Evolutionary conservation across 2,888 invertebrate species (phyloP), one percentile per base, ranked within the genome.

Genomic region (Portevinia maculata): DNA sequence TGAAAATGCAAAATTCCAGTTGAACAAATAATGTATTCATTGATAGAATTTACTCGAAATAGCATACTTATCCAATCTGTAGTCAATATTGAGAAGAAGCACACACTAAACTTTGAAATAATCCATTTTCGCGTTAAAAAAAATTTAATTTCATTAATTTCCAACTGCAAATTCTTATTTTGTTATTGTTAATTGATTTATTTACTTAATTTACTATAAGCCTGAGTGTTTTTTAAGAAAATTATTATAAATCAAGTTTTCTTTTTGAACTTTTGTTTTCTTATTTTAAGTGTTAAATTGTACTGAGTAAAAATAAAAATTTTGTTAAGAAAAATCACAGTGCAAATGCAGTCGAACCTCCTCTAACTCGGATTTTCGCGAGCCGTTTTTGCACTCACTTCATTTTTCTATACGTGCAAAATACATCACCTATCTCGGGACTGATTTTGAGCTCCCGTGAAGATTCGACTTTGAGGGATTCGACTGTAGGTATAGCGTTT

Each of bases 261-360:
- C 13, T 69, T 21, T 32, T 32, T 21, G 39, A 53, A 6, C 2
- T 71, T 70, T 74, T 62, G 9, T 21, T 64, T 62, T 41, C 50
- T 70, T 11, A 15, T 75, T 75, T 70, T 79, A 81, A 81, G 75
- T 39, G 59, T 70, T 75, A 64, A 62, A 62, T 59, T 81, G 69
- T 81, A 75, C 79, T 74, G 79, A 79, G 53, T 74, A 69, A 48
- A 67, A 53, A 48, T 57, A 71, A 30, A 62, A 59, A 67, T 50
- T 73, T 79, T 73, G 60, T 79, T 67, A 55, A 32, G 32, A 59
- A 50, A 65, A 55, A 24, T 15, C 34, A 19, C 3, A 19, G 17
- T 44, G 4, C 11, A 17, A 15, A n/a, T n/a, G n/a, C n/a, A n/a
- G n/a, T n/a, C n/a, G n/a, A n/a, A n/a, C n/a, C n/a, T n/a, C n/a